Conservation (phyloP, 2,797 vertebrate genomes). For the Buphagus erythrorhynchus region DNA sequence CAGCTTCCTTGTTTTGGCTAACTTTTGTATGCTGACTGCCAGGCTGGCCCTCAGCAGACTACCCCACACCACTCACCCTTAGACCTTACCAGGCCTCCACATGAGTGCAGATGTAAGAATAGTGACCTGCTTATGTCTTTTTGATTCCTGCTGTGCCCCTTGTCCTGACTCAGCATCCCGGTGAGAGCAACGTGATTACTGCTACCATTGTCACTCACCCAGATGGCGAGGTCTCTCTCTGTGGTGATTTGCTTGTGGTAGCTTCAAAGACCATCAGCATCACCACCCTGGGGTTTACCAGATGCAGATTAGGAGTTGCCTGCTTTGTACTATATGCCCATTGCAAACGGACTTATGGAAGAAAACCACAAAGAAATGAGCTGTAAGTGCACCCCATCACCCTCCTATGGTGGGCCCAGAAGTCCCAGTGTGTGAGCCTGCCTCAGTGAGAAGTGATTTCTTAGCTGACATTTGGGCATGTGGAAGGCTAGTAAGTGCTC, state of each 20-base stretch:
- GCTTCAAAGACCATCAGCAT: constrained; percentile 34
- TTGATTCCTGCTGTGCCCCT: background rate
- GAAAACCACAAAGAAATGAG: constrained; percentile 49
- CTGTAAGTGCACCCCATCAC: background rate
- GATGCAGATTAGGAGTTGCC: background rate
- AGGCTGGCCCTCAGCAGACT: background rate
- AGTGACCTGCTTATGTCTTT: background rate
- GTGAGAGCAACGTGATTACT: background rate
- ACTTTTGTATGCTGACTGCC: background rate
- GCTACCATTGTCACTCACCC: background rate
- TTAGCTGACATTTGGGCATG: constrained; percentile 5
- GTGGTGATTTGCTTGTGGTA: background rate
- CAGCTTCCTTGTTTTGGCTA: background rate
- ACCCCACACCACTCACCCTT: background rate
- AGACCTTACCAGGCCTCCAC: background rate
- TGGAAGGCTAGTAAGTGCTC: background rate
- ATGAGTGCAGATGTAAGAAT: background rate
- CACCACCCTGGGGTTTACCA: constrained; percentile 25
- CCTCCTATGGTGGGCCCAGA: background rate
- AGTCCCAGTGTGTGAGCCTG: background rate
- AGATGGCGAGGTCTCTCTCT: background rate
- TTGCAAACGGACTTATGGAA: background rate
- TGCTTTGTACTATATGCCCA: background rate
- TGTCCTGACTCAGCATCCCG: background rate
- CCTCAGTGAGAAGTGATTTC: constrained; percentile 8